Percentiles rank a stretch among this genome's conserved stretches.
Evolutionary conservation across 92 coral and sea anemone genomes (phyloP).

Genomic region (Phymanthus crucifer): DNA sequence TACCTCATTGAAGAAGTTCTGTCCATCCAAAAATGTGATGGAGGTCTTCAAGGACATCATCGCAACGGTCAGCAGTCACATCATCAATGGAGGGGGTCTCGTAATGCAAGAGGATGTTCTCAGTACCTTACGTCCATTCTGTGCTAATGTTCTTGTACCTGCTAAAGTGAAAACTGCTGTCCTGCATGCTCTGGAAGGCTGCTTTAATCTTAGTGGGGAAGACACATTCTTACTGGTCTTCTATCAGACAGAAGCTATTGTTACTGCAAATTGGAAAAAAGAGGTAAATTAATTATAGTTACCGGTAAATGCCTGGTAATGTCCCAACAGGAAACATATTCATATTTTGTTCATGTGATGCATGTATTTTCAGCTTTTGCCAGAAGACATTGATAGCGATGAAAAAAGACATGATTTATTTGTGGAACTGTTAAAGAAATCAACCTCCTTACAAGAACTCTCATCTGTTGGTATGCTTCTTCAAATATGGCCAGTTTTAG

Average conservation of each 20-base stretch:
- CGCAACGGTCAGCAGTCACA: conserved; percentile 55
- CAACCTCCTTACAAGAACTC: conserved; percentile 56
- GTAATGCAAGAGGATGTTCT: conserved; percentile 83
- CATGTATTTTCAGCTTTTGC: conserved; percentile 55
- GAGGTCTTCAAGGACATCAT: conserved; percentile 60
- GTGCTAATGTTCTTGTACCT: conserved; percentile 82
- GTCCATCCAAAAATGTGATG: conserved; percentile 29
- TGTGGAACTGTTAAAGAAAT: conserved; percentile 57
- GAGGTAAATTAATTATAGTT: conserved; percentile 47
- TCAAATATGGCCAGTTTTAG: conserved; percentile 89
- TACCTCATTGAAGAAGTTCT: not conserved
- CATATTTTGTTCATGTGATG: not conserved
- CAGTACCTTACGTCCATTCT: conserved; percentile 77
- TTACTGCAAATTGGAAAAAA: conserved; percentile 78
- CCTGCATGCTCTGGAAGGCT: conserved; percentile 68
- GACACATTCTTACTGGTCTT: conserved; percentile 79
- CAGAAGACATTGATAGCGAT: conserved; percentile 85
- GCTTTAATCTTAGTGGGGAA: conserved; percentile 87
- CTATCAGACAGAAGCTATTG: conserved; percentile 90
- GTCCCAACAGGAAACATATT: no score
- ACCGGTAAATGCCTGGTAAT: no score
- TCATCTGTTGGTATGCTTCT: conserved; percentile 70
- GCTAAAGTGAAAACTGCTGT: conserved; percentile 75
- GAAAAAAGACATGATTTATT: conserved; percentile 82
- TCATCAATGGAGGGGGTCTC: conserved; percentile 60